These are phyloP conservation scores for Perdita meconis DNA, from an alignment of 2,888 invertebrate species.

Conservation along the genomic window DNA sequence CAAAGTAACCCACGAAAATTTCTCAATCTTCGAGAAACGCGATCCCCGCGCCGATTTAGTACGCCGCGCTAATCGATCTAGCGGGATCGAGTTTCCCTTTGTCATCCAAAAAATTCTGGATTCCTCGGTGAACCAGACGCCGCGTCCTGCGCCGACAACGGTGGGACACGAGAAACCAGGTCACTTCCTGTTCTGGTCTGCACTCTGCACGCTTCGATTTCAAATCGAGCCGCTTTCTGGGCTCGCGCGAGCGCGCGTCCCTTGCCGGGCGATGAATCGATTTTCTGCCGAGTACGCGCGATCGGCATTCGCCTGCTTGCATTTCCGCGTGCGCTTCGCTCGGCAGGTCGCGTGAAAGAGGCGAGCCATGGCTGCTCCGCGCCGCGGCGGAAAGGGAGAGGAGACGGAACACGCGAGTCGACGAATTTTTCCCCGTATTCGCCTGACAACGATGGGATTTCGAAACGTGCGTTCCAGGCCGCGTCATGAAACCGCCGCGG, in stretches of 20 bases:
- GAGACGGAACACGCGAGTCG: conserved; percentile 43
- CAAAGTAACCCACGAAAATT: too few relatives aligned
- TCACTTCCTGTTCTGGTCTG: conserved; percentile 66
- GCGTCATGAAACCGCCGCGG: conserved; percentile 12
- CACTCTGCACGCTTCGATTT: conserved; percentile 63
- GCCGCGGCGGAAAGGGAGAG: conserved; percentile 55
- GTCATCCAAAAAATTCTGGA: not conserved
- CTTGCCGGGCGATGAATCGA: conserved; percentile 57
- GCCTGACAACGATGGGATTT: conserved; percentile 48
- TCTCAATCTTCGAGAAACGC: too few relatives aligned
- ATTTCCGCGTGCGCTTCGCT: conserved; percentile 63
- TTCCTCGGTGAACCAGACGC: not conserved
- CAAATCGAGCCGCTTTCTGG: conserved; percentile 49
- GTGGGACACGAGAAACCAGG: conserved; percentile 63
- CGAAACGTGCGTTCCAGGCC: conserved; percentile 42
- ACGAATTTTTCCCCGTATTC: conserved; percentile 52
- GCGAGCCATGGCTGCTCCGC: conserved; percentile 13
- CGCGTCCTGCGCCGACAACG: conserved; percentile 8
- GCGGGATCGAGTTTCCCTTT: not conserved
- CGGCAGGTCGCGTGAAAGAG: conserved; percentile 28
- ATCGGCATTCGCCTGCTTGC: conserved; percentile 59
- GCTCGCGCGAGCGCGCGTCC: conserved; percentile 36
- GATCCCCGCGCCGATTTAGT: too few relatives aligned
- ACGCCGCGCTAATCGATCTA: too few relatives aligned
- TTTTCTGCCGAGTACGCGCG: conserved; percentile 68